Evolutionary conservation across 92 coral and sea anemone species (phyloP).

Genomic region (Phenganax stokvisi): DNA sequence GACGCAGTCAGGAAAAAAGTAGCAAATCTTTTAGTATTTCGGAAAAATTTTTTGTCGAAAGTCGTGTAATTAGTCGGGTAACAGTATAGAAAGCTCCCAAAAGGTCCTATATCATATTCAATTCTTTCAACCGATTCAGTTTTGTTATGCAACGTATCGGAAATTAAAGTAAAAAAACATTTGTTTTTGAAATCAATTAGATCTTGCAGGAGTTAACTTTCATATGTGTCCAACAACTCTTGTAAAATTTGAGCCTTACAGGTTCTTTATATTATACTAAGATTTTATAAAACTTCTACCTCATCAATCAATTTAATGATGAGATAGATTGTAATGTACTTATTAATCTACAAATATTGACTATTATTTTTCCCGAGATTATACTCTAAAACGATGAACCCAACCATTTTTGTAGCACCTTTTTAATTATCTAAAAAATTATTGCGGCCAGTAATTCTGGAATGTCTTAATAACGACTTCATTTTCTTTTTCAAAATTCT

Average conservation of each 20-base stretch:
- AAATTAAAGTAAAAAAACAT: background rate
- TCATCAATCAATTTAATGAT: conserved; percentile 7
- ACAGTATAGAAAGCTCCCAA: background rate
- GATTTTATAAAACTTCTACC: background rate
- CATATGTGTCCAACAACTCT: background rate
- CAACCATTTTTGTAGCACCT: no score
- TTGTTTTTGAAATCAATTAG: background rate
- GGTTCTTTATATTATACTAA: background rate
- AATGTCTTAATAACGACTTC: no score
- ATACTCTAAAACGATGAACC: background rate
- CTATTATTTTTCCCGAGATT: background rate
- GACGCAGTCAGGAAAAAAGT: background rate
- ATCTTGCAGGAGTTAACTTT: background rate
- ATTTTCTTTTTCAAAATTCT: no score
- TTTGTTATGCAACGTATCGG: background rate
- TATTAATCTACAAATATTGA: background rate
- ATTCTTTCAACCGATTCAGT: conserved; percentile 8
- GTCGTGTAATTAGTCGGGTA: no score
- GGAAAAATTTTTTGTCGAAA: no score
- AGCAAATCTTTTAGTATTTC: no score
- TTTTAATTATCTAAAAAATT: no score
- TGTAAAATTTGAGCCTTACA: background rate
- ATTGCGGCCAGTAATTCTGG: no score
- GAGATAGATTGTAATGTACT: background rate
- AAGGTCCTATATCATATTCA: background rate